These are phyloP conservation scores for Scotopteryx bipunctaria DNA, from an alignment of 2,888 invertebrate species.

Conservation along the genomic window DNA sequence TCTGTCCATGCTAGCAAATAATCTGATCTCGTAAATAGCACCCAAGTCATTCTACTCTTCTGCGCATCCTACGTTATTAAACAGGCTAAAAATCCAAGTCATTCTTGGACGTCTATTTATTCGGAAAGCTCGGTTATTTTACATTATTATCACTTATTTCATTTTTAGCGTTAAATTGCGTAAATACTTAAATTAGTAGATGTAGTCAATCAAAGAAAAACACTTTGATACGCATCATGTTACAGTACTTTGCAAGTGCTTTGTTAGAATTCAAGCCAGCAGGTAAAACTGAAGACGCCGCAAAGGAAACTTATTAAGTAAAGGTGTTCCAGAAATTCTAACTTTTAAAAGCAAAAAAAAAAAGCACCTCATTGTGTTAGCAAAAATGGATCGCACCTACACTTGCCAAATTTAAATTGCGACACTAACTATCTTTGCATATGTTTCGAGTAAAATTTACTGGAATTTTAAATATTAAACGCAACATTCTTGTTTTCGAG, in stretches of 20 bases:
- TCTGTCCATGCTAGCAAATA: constrained; percentile 15
- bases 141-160: too few relatives aligned
- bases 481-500: neutral
- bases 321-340: neutral
- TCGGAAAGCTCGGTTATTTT: too few relatives aligned
- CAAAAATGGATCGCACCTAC: neutral
- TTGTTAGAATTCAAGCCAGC: too few relatives aligned
- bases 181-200: too few relatives aligned
- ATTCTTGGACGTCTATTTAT: too few relatives aligned
- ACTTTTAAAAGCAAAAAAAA: too few relatives aligned
- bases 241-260: too few relatives aligned
- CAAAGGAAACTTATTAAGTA: neutral
- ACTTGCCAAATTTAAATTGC: neutral
- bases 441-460: neutral
- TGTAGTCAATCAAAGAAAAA: too few relatives aligned
- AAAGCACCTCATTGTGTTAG: neutral
- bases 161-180: too few relatives aligned
- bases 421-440: neutral
- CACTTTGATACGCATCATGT: too few relatives aligned
- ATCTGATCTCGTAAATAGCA: constrained; percentile 16
- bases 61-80: constrained; percentile 8
- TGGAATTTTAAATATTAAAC: neutral
- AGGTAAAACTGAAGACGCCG: neutral
- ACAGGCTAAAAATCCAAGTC: too few relatives aligned
- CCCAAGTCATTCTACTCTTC: neutral